These are phyloP conservation scores for Bhutanitis thaidina DNA, from an alignment of 2,888 invertebrate genomes.

Conservation along the genomic window DNA sequence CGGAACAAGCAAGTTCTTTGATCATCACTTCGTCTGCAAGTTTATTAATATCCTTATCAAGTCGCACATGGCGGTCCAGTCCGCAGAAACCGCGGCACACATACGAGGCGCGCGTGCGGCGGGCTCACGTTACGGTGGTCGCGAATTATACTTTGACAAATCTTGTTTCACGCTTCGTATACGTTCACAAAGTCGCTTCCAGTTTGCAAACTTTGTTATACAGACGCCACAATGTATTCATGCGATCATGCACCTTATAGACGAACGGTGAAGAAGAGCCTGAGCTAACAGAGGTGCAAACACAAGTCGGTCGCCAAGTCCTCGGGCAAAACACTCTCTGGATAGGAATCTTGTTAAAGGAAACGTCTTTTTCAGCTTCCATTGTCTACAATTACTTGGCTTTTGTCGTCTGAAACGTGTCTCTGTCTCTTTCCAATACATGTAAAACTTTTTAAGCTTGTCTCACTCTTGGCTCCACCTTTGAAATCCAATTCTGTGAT, in stretches of 20 bases:
- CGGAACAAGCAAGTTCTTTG: constrained; percentile 1
- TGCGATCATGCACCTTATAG: constrained; percentile 25
- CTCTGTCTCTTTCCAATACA: constrained; percentile 39
- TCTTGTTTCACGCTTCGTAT: constrained; percentile 72
- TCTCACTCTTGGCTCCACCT: constrained; percentile 44
- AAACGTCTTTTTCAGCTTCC: constrained; percentile 77
- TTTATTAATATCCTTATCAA: constrained; percentile 16
- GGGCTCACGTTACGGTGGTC: constrained; percentile 42
- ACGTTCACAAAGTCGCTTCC: constrained; percentile 67
- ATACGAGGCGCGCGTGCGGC: not conserved
- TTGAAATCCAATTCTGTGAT: constrained; percentile 64
- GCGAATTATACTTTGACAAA: constrained; percentile 69
- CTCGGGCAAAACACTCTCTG: constrained; percentile 67
- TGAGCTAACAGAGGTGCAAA: not conserved
- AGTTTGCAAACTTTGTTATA: constrained; percentile 35
- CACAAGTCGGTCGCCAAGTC: constrained; percentile 34
- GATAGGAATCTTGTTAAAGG: constrained; percentile 77
- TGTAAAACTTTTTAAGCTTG: constrained; percentile 25
- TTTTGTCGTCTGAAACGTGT: constrained; percentile 53
- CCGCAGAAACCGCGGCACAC: not conserved
- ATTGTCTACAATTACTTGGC: constrained; percentile 78
- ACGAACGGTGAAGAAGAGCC: not conserved
- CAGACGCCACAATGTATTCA: not conserved
- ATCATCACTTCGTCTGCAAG: constrained; percentile 12
- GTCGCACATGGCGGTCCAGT: not conserved